These are phyloP conservation scores for Agrotis clavis DNA, from an alignment of 2,888 invertebrate genomes.

Conservation along the genomic window DNA sequence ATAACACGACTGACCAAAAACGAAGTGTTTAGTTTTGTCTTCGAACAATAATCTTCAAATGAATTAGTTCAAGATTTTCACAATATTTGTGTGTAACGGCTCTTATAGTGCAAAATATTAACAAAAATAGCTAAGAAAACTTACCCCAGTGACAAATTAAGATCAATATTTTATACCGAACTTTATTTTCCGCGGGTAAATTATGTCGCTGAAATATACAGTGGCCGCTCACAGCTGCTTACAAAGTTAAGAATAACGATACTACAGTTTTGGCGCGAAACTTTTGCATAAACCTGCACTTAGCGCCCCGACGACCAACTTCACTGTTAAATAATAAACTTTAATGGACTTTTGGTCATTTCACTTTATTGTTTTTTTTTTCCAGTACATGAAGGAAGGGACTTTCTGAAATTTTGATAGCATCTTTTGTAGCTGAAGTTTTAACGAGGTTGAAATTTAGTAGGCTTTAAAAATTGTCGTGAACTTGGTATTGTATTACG, in stretches of 20 bases:
- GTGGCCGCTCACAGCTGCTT: slow-evolving; percentile 72
- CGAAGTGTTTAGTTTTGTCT: background rate
- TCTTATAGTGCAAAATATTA: no score
- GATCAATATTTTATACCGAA: slow-evolving; percentile 53
- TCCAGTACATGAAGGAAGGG: slow-evolving; percentile 49
- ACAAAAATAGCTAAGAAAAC: background rate
- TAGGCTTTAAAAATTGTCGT: slow-evolving; percentile 47
- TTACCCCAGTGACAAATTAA: slow-evolving; percentile 8
- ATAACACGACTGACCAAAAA: no score
- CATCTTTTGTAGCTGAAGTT: slow-evolving; percentile 55
- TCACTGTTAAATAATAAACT: slow-evolving; percentile 73
- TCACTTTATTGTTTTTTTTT: slow-evolving; percentile 62
- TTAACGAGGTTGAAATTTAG: slow-evolving; percentile 61
- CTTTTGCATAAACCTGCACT: slow-evolving; percentile 74
- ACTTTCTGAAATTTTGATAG: slow-evolving; percentile 63
- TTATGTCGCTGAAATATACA: slow-evolving; percentile 59
- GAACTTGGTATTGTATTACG: slow-evolving; percentile 43
- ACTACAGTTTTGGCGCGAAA: slow-evolving; percentile 70
- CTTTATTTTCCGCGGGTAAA: slow-evolving; percentile 60
- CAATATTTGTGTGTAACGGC: no score
- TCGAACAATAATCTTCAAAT: no score
- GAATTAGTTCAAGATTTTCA: no score
- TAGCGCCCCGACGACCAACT: slow-evolving; percentile 64
- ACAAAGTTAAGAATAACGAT: slow-evolving; percentile 74
- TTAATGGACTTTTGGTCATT: slow-evolving; percentile 69